Evolutionary conservation across 2,888 invertebrate species (phyloP), one percentile per base, ranked within the genome.

Genomic region (Smittia sp.): DNA sequence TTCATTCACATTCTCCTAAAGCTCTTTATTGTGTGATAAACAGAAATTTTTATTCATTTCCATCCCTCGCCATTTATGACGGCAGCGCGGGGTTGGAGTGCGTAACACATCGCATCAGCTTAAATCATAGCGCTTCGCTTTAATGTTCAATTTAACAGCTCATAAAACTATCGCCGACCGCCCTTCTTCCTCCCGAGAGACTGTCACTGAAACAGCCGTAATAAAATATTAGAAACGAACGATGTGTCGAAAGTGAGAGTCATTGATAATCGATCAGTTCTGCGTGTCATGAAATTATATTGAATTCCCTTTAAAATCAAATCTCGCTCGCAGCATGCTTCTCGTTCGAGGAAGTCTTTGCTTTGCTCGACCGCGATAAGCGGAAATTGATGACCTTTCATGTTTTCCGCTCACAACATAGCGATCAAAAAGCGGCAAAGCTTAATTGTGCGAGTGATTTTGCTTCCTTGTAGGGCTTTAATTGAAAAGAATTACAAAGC

Each of bases 81-180:
- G n/a, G 52, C 52, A 18, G n/a, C 20, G 25, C 9, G 25, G 15
- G 62, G 25, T 7, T 13, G 15, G 20, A 62, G 62, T 62, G 15
- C 62, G 62, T 62, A 62, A 20, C 62, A 52, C 18, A 18, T 32
- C 32, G 32, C 32, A 46, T 46, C 46, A 46, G 46, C 46, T 15
- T 46, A 46, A 46, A 46, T 46, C 46, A 46, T 58, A 11, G 58
- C 58, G 20, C 24, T 9, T 18, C 25, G 24, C 65, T 65, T 27
- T 65, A 32, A 32, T 65, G 65, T 65, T 15, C 25, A 27, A 65
- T 65, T 65, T 65, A 65, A 65, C 65, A 65, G 65, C 25, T 65
- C 65, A 65, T 65, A 65, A 65, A 65, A 65, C 65, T 65, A 65
- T 65, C 65, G 27, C 58, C 32, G 15, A 3, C 11, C 24, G 15